Base-by-base conservation (phyloP, 2,888 invertebrate genomes). In the Agriopis marginaria region DNA sequence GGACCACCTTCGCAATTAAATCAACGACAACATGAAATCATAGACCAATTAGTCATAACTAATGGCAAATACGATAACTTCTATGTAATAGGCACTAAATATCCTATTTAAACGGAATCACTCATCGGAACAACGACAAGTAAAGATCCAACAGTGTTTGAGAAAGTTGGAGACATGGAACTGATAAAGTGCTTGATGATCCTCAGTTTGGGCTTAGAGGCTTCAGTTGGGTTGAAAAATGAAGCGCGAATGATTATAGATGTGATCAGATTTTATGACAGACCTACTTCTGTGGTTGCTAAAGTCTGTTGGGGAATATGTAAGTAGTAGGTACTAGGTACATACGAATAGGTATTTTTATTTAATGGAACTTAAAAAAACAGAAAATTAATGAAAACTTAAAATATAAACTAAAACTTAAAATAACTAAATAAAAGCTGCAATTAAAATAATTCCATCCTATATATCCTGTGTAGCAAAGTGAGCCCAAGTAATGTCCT, bases 291-390 rank as follows among this genome's bases (percentile, higher is more conserved):
- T 12, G 78, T 89, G 4, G 66, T 82, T 7, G 85, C 85, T 17
- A 77, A 81, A 61, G 77, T 87, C 42, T 89, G 89, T 73, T 88
- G 89, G 88, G 77, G 75, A 40, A 59, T 75, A 14, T 47, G 90
- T 90, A 82, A 88, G 86, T 83, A 32, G 32, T 32, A 23, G 17
- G 17, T 23, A 23, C 2, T n/a, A n/a, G n/a, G n/a, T n/a, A n/a
- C n/a, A n/a, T n/a, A n/a, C n/a, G n/a, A n/a, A 32, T 32, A 32
- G 32, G 1, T 4, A 1, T 32, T 32, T 4, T 4, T 32, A 32
- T 32, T 32, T 32, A 32, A 32, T 4, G 3, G 32, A 32, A 1
- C 4, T 32, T 4, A 32, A 32, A 32, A 32, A 32, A 32, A n/a
- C n/a, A n/a, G n/a, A n/a, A n/a, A n/a, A n/a, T n/a, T n/a, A n/a